A percentile compares a stretch with the other conserved stretches of the same genome.
Evolutionary conservation across 2,113 vertebrate species (phyloP).

Genomic region (Hippocampus barbouri): DNA sequence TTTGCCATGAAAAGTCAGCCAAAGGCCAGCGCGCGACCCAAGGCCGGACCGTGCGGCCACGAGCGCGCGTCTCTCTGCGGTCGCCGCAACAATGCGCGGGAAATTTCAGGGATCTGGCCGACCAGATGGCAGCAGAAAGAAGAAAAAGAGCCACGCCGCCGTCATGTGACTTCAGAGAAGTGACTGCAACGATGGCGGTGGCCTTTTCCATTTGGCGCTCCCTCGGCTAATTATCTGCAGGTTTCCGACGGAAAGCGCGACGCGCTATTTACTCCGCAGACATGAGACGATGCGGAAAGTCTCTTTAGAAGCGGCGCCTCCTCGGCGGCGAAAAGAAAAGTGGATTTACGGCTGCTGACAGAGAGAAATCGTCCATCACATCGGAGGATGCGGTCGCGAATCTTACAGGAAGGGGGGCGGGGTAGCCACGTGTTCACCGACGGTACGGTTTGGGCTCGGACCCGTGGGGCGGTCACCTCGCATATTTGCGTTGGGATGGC

Average conservation of each 20-base stretch:
- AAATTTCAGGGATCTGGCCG: slow-evolving; percentile 46
- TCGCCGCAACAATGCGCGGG: slow-evolving; percentile 34
- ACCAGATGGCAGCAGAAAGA: background rate
- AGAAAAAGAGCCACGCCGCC: background rate
- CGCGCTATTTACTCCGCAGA: slow-evolving; percentile 29
- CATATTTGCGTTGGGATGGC: too few species aligned
- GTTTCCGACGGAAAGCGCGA: slow-evolving; percentile 57
- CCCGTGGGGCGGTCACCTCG: too few species aligned
- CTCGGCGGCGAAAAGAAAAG: background rate
- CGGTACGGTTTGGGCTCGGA: too few species aligned
- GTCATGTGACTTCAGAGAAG: slow-evolving; percentile 33
- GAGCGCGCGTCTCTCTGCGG: background rate
- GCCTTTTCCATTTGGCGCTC: slow-evolving; percentile 47
- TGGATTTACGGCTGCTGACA: background rate
- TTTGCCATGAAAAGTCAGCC: background rate
- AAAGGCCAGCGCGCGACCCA: background rate
- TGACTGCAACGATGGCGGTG: slow-evolving; percentile 32
- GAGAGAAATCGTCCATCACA: too few species aligned
- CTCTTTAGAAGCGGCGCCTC: slow-evolving; percentile 15
- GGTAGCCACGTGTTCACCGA: too few species aligned
- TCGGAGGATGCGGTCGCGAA: too few species aligned
- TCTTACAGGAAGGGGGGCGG: too few species aligned
- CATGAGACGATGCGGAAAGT: slow-evolving; percentile 46
- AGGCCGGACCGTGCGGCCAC: background rate
- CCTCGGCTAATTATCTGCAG: slow-evolving; percentile 64